phyloP scores from a whole-genome alignment of 2,797 vertebrate species.

The Pterois miles region DNA sequence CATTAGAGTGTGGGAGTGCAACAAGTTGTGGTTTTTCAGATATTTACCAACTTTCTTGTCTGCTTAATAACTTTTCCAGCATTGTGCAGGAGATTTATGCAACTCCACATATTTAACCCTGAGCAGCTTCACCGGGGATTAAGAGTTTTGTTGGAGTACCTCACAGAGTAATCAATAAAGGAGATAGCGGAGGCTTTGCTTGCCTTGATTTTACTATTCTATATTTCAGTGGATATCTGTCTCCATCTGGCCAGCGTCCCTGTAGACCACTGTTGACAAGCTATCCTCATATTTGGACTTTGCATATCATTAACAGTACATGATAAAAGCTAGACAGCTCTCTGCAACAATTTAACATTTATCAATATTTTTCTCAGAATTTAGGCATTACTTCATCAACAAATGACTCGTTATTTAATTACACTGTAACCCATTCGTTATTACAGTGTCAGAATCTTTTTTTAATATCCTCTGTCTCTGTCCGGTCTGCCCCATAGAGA shows the following conservation, averaged over 20 bases:
- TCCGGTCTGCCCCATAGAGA: background rate
- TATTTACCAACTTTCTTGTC: background rate
- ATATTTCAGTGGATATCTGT: background rate
- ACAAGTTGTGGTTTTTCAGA: background rate
- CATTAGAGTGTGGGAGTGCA: background rate
- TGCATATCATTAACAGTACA: background rate
- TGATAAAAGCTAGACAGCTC: background rate
- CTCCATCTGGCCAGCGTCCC: background rate
- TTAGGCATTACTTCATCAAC: background rate
- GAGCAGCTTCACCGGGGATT: background rate
- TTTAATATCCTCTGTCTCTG: background rate
- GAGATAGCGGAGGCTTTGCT: background rate
- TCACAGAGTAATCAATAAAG: background rate
- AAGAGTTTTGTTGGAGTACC: background rate
- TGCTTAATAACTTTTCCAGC: background rate
- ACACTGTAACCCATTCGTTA: background rate
- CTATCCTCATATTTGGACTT: background rate
- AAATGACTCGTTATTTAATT: background rate
- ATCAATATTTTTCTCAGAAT: background rate
- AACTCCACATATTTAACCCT: background rate
- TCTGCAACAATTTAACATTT: background rate
- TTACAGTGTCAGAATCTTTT: background rate
- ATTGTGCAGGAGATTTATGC: background rate
- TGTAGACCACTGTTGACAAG: background rate
- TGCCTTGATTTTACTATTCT: background rate